phyloP scores from a whole-genome alignment of 2,888 invertebrate genomes.

The Clepsis dumicolana region DNA sequence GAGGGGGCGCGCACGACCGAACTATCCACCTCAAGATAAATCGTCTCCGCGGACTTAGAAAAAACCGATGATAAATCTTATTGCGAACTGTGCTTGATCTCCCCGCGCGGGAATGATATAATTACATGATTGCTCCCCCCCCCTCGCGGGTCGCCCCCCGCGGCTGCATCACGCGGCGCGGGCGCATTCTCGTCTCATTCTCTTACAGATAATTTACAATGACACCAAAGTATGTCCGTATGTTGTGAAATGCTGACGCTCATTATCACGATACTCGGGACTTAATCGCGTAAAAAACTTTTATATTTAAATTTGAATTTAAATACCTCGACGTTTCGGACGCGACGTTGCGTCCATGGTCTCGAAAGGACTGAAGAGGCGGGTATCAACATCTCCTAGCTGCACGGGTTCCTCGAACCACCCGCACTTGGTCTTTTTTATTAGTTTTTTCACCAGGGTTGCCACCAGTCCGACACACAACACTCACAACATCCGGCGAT shows the following conservation, averaged over 20 bases:
- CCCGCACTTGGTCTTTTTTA: too few species aligned
- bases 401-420: too few species aligned
- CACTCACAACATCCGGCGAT: too few species aligned
- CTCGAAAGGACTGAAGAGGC: too few species aligned
- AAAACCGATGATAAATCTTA: conserved; percentile 64
- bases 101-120: conserved; percentile 66
- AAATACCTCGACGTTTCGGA: too few species aligned
- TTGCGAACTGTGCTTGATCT: conserved; percentile 65
- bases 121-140: conserved; percentile 63
- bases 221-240: conserved; percentile 45
- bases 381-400: too few species aligned
- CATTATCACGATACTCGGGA: too few species aligned
- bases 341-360: too few species aligned
- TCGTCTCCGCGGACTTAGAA: conserved; percentile 57
- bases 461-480: too few species aligned
- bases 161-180: conserved; percentile 30
- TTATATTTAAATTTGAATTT: too few species aligned
- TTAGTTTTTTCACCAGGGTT: too few species aligned
- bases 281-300: too few species aligned
- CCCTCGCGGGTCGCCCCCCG: conserved; percentile 32
- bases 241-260: conserved; percentile 27
- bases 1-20: conserved; percentile 44
- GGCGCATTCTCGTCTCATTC: conserved; percentile 44
- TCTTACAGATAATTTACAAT: conserved; percentile 50
- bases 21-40: conserved; percentile 51